Evolutionary conservation across 2,797 vertebrate species (phyloP).

Genomic region (Falco biarmicus): DNA sequence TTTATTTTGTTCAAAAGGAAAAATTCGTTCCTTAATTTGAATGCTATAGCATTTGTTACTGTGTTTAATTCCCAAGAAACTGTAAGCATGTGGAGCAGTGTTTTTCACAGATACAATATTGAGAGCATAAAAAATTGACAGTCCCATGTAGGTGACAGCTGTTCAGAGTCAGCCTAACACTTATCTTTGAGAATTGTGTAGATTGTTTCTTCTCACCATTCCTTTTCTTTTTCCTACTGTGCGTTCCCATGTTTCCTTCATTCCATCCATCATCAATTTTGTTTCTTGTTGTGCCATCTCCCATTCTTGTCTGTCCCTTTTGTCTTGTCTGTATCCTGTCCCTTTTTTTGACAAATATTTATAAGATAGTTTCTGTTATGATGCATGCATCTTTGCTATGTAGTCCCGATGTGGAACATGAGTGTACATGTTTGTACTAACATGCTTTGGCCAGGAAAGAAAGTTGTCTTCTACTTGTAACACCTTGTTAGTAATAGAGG

Average conservation of each 20-base stretch:
- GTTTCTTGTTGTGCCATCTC: background rate
- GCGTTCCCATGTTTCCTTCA: background rate
- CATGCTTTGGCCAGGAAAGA: background rate
- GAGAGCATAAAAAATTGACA: background rate
- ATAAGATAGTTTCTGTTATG: background rate
- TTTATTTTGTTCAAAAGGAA: background rate
- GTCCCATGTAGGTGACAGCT: background rate
- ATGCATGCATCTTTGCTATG: background rate
- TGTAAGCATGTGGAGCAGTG: background rate
- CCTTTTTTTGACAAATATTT: background rate
- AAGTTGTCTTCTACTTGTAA: background rate
- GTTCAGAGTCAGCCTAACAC: background rate
- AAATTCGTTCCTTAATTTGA: background rate
- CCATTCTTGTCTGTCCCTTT: background rate
- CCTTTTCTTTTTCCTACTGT: background rate
- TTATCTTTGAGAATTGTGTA: background rate
- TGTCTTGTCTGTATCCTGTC: background rate
- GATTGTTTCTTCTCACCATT: background rate
- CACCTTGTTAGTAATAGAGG: background rate
- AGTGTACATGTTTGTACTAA: rapidly evolving
- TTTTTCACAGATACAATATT: background rate
- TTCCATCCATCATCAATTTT: background rate
- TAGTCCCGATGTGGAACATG: background rate
- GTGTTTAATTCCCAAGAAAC: background rate
- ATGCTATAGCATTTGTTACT: background rate